Evolutionary conservation across 2,113 vertebrate species (phyloP).

Genomic region (Pseudopodoces humilis): DNA sequence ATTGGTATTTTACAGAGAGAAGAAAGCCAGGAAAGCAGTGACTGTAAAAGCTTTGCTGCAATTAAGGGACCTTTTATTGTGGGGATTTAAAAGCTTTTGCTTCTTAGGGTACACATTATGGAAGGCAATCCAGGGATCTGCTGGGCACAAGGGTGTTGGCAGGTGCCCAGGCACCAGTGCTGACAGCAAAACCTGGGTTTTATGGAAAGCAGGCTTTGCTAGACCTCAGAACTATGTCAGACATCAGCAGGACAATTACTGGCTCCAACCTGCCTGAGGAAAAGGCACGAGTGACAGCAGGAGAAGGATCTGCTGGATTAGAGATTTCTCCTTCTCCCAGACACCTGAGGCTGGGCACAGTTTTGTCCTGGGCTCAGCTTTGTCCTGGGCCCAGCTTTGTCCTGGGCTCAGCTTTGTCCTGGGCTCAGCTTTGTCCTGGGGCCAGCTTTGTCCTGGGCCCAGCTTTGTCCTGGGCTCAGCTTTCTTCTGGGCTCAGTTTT

Average conservation of each 20-base stretch:
- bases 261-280: not conserved
- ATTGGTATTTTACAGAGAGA: not conserved
- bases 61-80: conserved; percentile 10
- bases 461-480: no score
- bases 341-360: not conserved
- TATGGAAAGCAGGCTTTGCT: not conserved
- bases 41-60: conserved; percentile 5
- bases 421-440: no score
- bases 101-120: not conserved
- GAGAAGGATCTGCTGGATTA: not conserved
- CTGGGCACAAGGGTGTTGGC: not conserved
- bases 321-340: not conserved
- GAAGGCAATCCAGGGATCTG: not conserved
- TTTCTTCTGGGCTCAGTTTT: no score
- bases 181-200: not conserved
- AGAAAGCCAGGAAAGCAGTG: not conserved
- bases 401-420: no score
- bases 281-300: not conserved
- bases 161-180: not conserved
- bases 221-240: not conserved
- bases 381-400: no score
- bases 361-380: not conserved
- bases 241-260: not conserved
- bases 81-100: not conserved
- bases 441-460: not conserved